Evolutionary conservation across 2,888 invertebrate genomes (phyloP).

Genomic region (Apoda limacodes): DNA sequence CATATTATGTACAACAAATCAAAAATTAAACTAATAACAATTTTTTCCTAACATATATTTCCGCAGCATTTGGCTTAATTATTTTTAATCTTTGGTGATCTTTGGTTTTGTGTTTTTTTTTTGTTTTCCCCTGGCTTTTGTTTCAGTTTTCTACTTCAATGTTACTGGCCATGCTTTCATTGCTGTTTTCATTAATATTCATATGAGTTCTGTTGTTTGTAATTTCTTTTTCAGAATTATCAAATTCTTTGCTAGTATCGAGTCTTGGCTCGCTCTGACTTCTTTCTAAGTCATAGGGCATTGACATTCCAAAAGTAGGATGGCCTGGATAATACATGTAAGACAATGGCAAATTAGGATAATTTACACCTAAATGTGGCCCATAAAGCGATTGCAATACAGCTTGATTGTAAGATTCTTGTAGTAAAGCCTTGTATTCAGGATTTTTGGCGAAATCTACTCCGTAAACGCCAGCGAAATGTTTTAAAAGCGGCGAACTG

Average conservation of each 20-base stretch:
- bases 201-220: conserved; percentile 35
- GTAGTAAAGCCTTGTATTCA: conserved; percentile 56
- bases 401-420: conserved; percentile 63
- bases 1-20: conserved; percentile 13
- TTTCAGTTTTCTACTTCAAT: conserved; percentile 66
- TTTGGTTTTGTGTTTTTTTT: too few species aligned
- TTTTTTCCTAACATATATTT: too few species aligned
- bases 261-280: conserved; percentile 34
- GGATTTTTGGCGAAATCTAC: conserved; percentile 62
- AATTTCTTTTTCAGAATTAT: conserved; percentile 31
- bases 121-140: too few species aligned
- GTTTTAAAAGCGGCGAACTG: conserved; percentile 58
- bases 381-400: conserved; percentile 60
- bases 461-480: conserved; percentile 62
- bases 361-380: conserved; percentile 57
- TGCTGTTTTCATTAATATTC: conserved; percentile 55
- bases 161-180: conserved; percentile 64
- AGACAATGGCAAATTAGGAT: conserved; percentile 50
- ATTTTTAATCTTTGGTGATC: too few species aligned
- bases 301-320: conserved; percentile 44
- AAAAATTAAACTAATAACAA: too few species aligned
- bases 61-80: too few species aligned
- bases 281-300: conserved; percentile 48
- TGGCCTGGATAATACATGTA: conserved; percentile 65
- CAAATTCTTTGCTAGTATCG: conserved; percentile 32